Evolutionary conservation across 2,888 invertebrate genomes (phyloP).

Genomic region (Anagyrus pseudococci): DNA sequence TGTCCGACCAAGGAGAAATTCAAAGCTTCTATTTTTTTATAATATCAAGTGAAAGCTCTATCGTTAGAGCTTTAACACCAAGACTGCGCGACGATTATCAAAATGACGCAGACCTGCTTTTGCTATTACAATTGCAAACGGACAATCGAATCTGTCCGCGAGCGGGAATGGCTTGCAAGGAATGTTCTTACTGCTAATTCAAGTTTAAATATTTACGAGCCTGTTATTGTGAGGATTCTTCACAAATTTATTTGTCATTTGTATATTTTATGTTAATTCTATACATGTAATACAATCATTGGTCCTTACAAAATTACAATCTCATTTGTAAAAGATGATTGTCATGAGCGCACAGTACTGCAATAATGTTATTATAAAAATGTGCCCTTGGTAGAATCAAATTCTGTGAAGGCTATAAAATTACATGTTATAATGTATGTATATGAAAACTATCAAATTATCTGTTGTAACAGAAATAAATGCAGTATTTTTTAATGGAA

Average conservation of each 20-base stretch:
- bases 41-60: conserved; percentile 9
- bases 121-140: background rate
- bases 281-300: conserved; percentile 23
- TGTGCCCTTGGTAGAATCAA: no score
- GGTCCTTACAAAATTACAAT: conserved; percentile 8
- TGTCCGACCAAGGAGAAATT: conserved; percentile 12
- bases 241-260: conserved; percentile 27
- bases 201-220: conserved; percentile 10
- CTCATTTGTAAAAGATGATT: conserved; percentile 20
- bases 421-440: no score
- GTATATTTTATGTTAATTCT: conserved; percentile 17
- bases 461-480: no score
- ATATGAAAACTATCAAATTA: no score
- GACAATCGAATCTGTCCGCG: no score
- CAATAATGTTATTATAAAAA: no score
- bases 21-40: conserved; percentile 36
- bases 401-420: no score
- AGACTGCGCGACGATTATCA: conserved; percentile 25
- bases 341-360: no score
- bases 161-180: no score
- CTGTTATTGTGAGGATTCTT: conserved; percentile 25
- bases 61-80: conserved; percentile 12
- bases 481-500: no score
- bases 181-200: no score
- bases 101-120: no score